phyloP scores from a whole-genome alignment of 2,888 invertebrate species.

The Gastrophysa polygoni region DNA sequence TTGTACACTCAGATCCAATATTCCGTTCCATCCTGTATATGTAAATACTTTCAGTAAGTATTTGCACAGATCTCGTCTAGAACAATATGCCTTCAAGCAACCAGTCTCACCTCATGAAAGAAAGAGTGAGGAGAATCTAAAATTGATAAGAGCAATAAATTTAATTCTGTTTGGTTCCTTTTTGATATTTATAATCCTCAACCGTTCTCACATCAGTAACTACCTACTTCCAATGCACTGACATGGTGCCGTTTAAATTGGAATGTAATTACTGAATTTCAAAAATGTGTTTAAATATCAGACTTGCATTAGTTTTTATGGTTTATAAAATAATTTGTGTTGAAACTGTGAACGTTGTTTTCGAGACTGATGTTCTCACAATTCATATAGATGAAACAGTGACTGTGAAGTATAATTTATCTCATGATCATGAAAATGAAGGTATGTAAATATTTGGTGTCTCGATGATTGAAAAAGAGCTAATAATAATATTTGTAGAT shows the following conservation, averaged over 20 bases:
- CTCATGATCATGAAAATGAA: too few relatives aligned
- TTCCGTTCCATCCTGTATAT: too few relatives aligned
- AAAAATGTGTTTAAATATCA: not conserved
- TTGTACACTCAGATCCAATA: too few relatives aligned
- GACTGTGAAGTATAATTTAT: slow-evolving; percentile 10
- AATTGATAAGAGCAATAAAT: not conserved
- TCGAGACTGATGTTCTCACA: slow-evolving; percentile 15
- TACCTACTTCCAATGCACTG: too few relatives aligned
- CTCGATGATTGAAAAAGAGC: not conserved
- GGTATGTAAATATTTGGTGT: slow-evolving; percentile 8
- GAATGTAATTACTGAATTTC: not conserved
- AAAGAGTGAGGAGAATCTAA: too few relatives aligned
- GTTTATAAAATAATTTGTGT: not conserved
- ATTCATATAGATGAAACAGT: slow-evolving; percentile 18
- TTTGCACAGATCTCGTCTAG: too few relatives aligned
- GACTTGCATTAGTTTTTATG: not conserved
- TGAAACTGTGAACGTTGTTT: slow-evolving; percentile 12
- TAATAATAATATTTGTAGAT: slow-evolving; percentile 8
- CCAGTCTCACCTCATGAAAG: too few relatives aligned
- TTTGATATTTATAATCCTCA: too few relatives aligned
- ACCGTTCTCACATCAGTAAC: too few relatives aligned
- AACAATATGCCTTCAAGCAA: too few relatives aligned
- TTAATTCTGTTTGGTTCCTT: not conserved
- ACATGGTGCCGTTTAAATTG: too few relatives aligned
- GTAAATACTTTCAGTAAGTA: too few relatives aligned